Percentiles rank a stretch among this genome's conserved stretches.
Conservation (phyloP, 2,888 invertebrate genomes). For the Drosophila sordidula region DNA sequence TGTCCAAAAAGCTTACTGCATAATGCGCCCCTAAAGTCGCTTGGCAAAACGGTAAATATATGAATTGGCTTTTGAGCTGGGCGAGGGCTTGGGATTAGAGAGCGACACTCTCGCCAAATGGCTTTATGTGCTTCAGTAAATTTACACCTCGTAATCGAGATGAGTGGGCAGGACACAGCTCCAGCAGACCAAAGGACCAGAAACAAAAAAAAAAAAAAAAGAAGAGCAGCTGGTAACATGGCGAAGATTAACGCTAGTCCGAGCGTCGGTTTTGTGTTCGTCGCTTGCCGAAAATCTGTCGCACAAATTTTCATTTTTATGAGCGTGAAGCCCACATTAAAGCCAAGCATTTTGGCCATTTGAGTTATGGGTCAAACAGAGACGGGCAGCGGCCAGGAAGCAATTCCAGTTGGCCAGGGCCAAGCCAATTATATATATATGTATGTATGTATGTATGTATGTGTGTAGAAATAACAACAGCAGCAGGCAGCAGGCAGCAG, state of each 20-base stretch:
- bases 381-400: constrained; percentile 13
- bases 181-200: constrained; percentile 2
- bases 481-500: constrained; percentile 5
- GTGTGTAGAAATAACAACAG: constrained; percentile 36
- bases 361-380: constrained; percentile 53
- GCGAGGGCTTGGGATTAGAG: constrained; percentile 54
- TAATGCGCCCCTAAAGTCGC: constrained; percentile 62
- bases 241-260: constrained; percentile 64
- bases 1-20: constrained; percentile 50
- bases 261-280: constrained; percentile 30
- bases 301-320: constrained; percentile 78
- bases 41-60: constrained; percentile 74
- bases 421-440: constrained; percentile 58
- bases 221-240: constrained; percentile 67
- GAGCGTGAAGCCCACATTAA: constrained; percentile 55
- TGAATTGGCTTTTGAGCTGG: constrained; percentile 76
- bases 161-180: constrained; percentile 49
- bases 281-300: constrained; percentile 58
- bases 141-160: constrained; percentile 81
- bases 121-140: constrained; percentile 80
- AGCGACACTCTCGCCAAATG: constrained; percentile 62
- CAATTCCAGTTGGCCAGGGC: constrained; percentile 33
- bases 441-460: constrained; percentile 14
- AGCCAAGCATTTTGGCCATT: constrained; percentile 61
- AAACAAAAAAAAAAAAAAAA: not conserved